Evolutionary conservation across 1,140 invertebrate genomes (phyloP), one percentile per base, ranked within the genome.

Genomic region (Drosophila tristis): DNA sequence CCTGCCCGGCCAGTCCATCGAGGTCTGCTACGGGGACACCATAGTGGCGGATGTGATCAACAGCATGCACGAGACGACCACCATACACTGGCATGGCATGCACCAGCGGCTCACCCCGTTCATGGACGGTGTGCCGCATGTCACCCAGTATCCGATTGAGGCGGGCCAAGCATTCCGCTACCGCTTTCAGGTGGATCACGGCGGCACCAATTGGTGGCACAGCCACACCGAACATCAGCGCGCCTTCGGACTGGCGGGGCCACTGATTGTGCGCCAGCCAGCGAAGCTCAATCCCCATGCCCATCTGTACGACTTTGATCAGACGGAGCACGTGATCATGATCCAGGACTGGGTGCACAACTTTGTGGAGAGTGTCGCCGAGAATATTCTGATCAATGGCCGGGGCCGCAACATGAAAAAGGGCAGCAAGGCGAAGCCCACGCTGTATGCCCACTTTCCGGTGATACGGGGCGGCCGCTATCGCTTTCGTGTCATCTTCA

Each of bases 111-210:
- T 77, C 13, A 93, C 93, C 0, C 93, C 93, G 0, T 93, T 93
- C 75, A 95, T 95, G 94, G 95, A 95, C 79, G 95, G 95, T 0
- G 95, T 96, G 11, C 95, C 95, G 0, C 95, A 94, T 91, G 92
- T 96, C 4, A 96, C 95, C 0, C 96, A 96, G 74, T 95, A 95
- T 77, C 94, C 95, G 0, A 94, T 95, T 13, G 85, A 82, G 16
- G 93, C 94, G 0, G 92, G 92, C 0, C 93, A 93, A 49, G 92
- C 92, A 2, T 95, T 95, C 63, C 92, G 93, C 5, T 95, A 95
- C 78, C 80, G 78, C 15, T 93, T 92, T 61, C 89, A 90, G 51
- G 94, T 94, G 5, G 92, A 93, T 31, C 92, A 91, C 26, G 16
- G 94, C 2, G 89, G 87, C 53, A 91, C 90, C 35, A 89, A 91